Base-by-base conservation (phyloP, 2,797 vertebrate species). In the Adelosebastes latens region DNA sequence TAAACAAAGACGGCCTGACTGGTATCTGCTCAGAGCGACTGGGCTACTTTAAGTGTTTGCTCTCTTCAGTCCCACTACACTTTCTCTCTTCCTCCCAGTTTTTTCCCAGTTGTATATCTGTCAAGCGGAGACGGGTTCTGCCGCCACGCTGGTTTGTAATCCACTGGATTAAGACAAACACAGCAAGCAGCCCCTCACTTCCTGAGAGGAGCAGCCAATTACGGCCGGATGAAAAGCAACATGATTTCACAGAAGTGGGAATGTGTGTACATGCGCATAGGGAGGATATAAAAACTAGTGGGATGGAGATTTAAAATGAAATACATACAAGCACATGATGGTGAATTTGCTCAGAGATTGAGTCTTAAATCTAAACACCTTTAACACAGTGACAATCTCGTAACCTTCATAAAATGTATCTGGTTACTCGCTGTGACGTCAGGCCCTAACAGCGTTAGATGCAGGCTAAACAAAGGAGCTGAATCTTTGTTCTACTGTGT, bases 101-200 rank as follows among this genome's bases (percentile, higher is more conserved):
- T 12, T 61, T 16, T 6, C 31, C 9, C 24, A 18, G 60, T 36
- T 4, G 8, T 31, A n/a, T 5, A 24, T 6, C 7, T 27, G 72
- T 69, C 20, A 32, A 29, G 42, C 4, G 7, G 27, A 74, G 68
- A 77, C 27, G 12, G 20, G 14, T 20, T 69, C 32, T 34, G 27
- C 55, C 34, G 42, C 20, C 61, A 75, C 6, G 6, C 49, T 75
- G 61, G 24, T 65, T 74, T 31, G 20, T 79, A 25, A 85, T 77
- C 36, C 42, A n/a, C 32, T 55, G 59, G 61, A 84, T 90, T 88
- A 72, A 84, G 64, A 86, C 58, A 80, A 89, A 85, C 52, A 79
- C 56, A 73, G 80, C 25, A 2, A 75, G 58, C 59, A 75, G 60
- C 24, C 9, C 22, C 6, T 82, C 27, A 63, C 74, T 80, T 85